A percentile compares a stretch with the other conserved stretches of the same genome.
phyloP scores from a whole-genome alignment of 1,140 invertebrate species.

The Mya arenaria region DNA sequence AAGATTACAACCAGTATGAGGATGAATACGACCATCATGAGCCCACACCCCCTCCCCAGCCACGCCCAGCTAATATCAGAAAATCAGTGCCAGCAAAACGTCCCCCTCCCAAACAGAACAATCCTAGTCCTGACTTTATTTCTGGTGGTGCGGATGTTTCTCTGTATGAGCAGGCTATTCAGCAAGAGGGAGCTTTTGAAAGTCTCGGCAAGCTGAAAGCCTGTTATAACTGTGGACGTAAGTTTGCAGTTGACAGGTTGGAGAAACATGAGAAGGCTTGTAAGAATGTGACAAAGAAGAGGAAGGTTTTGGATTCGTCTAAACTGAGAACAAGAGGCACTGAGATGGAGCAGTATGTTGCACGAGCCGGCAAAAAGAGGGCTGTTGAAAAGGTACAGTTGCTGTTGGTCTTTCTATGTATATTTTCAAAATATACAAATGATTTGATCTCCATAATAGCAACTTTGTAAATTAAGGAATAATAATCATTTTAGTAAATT shows the following conservation, averaged over 20 bases:
- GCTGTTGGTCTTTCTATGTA: too few species aligned
- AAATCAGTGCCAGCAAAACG: conserved; percentile 14
- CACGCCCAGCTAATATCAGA: conserved; percentile 46
- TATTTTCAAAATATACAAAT: too few species aligned
- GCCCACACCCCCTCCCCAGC: conserved; percentile 55
- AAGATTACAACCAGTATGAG: background rate
- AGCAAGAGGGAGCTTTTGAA: conserved; percentile 57
- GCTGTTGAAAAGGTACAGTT: background rate
- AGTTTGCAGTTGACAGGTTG: conserved; percentile 91
- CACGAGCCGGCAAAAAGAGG: background rate
- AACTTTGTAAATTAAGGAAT: too few species aligned
- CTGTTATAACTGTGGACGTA: conserved; percentile 81
- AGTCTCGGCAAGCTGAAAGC: conserved; percentile 53
- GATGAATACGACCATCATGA: background rate
- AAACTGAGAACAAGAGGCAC: conserved; percentile 93
- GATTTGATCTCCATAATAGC: too few species aligned
- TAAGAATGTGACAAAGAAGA: conserved; percentile 81
- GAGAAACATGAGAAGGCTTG: conserved; percentile 87
- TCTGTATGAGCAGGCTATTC: conserved; percentile 62
- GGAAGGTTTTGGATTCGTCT: conserved; percentile 93
- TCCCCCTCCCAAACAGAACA: conserved; percentile 7
- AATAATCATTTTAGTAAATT: too few species aligned
- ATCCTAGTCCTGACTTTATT: conserved; percentile 34
- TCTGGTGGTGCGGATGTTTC: conserved; percentile 40
- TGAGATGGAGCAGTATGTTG: conserved; percentile 89